Conservation (phyloP, 2,888 invertebrate genomes). For the Idaea biselata region DNA sequence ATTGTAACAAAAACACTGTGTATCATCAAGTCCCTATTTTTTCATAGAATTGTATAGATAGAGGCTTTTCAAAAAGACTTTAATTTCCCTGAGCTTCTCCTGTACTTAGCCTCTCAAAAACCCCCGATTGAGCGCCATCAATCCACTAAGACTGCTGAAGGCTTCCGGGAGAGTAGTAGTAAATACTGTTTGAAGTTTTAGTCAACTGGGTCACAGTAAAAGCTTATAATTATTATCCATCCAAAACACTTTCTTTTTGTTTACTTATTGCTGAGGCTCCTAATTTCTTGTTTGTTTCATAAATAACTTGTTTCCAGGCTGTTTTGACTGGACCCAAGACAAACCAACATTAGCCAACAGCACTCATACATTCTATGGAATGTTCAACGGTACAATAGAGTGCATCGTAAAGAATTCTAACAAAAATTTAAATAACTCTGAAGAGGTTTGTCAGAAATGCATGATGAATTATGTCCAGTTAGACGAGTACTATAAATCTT, state of each 20-base stretch:
- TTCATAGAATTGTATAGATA: conserved; percentile 3
- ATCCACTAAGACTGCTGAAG: too few relatives aligned
- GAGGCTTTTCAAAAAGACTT: conserved; percentile 7
- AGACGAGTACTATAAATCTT: conserved; percentile 79
- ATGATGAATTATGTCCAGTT: conserved; percentile 75
- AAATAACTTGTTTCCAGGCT: conserved; percentile 64
- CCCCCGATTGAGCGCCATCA: too few relatives aligned
- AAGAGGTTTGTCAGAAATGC: conserved; percentile 76
- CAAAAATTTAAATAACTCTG: conserved; percentile 44
- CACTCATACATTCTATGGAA: conserved; percentile 69
- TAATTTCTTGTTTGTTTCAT: conserved; percentile 8
- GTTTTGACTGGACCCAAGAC: conserved; percentile 72
- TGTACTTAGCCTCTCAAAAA: too few relatives aligned
- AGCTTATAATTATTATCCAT: too few relatives aligned
- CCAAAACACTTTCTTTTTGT: background rate
- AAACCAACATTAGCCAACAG: conserved; percentile 70
- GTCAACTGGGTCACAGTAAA: too few relatives aligned
- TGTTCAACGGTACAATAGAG: conserved; percentile 62
- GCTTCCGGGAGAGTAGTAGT: too few relatives aligned
- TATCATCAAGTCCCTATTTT: conserved; percentile 3
- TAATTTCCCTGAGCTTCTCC: background rate
- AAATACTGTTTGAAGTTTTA: too few relatives aligned
- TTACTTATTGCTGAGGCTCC: background rate
- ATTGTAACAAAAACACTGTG: conserved; percentile 5
- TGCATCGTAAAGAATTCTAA: conserved; percentile 62